Percentiles rank a stretch among this genome's conserved stretches.
These are phyloP conservation scores for Lerista edwardsae DNA, from an alignment of 2,797 vertebrate species.

Conservation along the genomic window DNA sequence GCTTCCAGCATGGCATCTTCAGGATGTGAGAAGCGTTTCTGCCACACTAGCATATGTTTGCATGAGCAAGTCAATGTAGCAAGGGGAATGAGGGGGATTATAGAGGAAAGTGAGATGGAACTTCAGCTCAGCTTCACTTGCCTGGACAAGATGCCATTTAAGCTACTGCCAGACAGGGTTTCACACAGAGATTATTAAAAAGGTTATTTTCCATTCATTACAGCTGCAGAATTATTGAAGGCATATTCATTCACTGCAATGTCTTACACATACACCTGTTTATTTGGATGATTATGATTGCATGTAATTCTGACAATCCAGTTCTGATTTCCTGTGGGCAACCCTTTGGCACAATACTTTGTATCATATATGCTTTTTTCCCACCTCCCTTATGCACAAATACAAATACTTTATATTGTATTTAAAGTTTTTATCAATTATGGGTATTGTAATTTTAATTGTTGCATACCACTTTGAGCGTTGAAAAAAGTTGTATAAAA, in stretches of 20 bases:
- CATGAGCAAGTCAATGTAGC: neutral
- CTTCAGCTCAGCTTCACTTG: neutral
- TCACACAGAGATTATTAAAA: neutral
- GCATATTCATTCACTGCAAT: conserved; percentile 12
- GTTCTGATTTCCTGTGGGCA: conserved; percentile 5
- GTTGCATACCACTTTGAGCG: too few species aligned
- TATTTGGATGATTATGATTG: conserved; percentile 6
- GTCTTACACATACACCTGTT: neutral
- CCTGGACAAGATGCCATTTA: neutral
- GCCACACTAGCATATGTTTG: neutral
- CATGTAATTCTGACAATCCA: neutral
- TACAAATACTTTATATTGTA: neutral
- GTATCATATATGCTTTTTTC: neutral
- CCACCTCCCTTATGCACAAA: neutral
- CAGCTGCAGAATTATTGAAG: conserved; percentile 19
- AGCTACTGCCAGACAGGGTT: neutral
- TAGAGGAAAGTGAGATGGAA: neutral
- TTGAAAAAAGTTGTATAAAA: too few species aligned
- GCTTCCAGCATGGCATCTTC: neutral
- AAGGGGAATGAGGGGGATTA: neutral
- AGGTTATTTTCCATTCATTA: conserved; percentile 46
- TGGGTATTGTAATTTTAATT: too few species aligned
- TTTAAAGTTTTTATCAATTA: too few species aligned
- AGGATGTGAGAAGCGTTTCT: neutral
- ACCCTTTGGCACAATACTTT: neutral